phyloP scores from a whole-genome alignment of 37 sponge, comb jelly and placozoan species.

The Crambe crambe region DNA sequence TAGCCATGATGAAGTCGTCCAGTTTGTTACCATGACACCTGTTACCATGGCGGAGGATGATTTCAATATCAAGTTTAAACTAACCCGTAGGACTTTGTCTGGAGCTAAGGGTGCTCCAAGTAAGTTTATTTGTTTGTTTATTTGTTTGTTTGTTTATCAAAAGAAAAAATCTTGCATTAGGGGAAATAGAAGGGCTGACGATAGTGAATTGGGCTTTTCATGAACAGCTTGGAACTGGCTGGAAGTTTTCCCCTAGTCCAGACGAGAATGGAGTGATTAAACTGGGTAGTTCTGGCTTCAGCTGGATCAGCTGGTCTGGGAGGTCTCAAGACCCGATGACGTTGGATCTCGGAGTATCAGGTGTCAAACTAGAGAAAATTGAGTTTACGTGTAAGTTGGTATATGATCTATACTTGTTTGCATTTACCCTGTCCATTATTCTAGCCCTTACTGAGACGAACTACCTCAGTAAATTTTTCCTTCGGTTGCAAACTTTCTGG shows the following conservation, averaged over 20 bases:
- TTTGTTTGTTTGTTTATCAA: too few species aligned
- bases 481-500: slow-evolving; percentile 22
- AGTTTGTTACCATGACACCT: slow-evolving; percentile 23
- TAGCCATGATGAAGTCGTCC: background rate
- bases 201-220: slow-evolving; percentile 10
- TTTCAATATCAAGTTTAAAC: slow-evolving; percentile 13
- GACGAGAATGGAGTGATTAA: background rate
- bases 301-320: slow-evolving; percentile 40
- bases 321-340: slow-evolving; percentile 3
- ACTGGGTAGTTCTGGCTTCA: background rate
- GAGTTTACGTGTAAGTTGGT: slow-evolving; percentile 23
- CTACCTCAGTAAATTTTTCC: background rate
- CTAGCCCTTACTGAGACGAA: background rate
- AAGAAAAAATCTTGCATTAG: background rate
- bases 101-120: background rate
- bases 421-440: background rate
- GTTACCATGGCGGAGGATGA: background rate
- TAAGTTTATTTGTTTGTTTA: slow-evolving; percentile 1
- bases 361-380: slow-evolving; percentile 18
- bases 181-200: background rate
- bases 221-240: background rate
- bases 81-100: background rate
- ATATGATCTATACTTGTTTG: background rate
- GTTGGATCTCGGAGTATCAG: slow-evolving; percentile 20
- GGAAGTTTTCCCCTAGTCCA: slow-evolving; percentile 17